Evolutionary conservation across 2,888 invertebrate genomes (phyloP).

Genomic region (Polydrusus tereticollis): DNA sequence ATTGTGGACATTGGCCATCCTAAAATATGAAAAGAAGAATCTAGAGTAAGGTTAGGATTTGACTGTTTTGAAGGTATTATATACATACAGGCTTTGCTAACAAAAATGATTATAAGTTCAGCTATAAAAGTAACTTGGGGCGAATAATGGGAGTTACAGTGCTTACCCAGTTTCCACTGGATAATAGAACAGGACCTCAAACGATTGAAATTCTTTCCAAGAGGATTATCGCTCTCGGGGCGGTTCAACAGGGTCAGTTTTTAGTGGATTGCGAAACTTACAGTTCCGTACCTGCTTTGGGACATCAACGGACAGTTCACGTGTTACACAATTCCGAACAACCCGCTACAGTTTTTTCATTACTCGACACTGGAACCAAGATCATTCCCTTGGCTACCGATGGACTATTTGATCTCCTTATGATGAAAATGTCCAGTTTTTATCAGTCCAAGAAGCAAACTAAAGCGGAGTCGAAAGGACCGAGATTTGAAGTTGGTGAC

Average conservation of each 20-base stretch:
- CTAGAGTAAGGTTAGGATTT: no score
- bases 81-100: no score
- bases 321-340: constrained; percentile 97
- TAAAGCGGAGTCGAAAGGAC: constrained; percentile 88
- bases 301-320: constrained; percentile 86
- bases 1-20: no score
- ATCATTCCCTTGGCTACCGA: constrained; percentile 92
- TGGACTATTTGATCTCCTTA: constrained; percentile 89
- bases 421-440: constrained; percentile 89
- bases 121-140: neutral
- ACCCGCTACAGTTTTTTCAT: constrained; percentile 93
- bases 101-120: no score
- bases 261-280: constrained; percentile 96
- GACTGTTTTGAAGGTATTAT: no score
- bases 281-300: constrained; percentile 82
- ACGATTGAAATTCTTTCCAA: constrained; percentile 90
- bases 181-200: constrained; percentile 90
- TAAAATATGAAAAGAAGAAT: no score
- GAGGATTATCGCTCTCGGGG: constrained; percentile 87
- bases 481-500: constrained; percentile 88
- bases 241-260: constrained; percentile 89
- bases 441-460: constrained; percentile 92
- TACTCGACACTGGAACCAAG: constrained; percentile 88
- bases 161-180: constrained; percentile 88
- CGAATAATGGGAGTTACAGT: constrained; percentile 76